Evolutionary conservation across 2,797 vertebrate species (phyloP).

Genomic region (Oreonectes daqikongensis): DNA sequence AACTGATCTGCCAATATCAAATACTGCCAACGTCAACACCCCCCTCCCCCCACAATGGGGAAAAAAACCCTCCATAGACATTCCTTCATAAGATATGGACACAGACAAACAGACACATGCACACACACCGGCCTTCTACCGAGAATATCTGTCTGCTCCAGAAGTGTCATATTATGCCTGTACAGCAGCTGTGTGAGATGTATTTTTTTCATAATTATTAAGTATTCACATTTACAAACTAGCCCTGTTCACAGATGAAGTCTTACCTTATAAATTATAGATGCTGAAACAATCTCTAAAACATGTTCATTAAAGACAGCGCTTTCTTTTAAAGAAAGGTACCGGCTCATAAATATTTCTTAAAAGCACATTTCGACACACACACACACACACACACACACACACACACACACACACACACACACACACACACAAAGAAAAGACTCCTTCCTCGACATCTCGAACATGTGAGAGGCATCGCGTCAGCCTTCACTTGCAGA

Average conservation of each 20-base stretch:
- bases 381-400: constrained; percentile 32
- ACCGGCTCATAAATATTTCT: constrained; percentile 80
- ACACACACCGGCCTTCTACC: constrained; percentile 38
- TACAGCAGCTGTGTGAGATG: constrained; percentile 47
- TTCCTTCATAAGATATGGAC: constrained; percentile 16
- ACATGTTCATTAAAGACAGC: constrained; percentile 82
- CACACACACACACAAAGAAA: constrained; percentile 29
- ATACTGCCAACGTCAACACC: constrained; percentile 47
- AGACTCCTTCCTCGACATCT: constrained; percentile 70
- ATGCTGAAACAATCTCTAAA: constrained; percentile 78
- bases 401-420: too few species aligned
- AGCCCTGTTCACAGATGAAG: constrained; percentile 66
- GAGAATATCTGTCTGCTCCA: constrained; percentile 50
- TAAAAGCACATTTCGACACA: constrained; percentile 75
- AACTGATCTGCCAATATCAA: constrained; percentile 45
- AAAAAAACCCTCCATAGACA: background rate
- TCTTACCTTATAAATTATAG: constrained; percentile 75
- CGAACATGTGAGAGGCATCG: constrained; percentile 62
- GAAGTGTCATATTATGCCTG: constrained; percentile 54
- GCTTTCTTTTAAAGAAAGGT: constrained; percentile 62
- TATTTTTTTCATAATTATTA: constrained; percentile 62
- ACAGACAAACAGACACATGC: constrained; percentile 43
- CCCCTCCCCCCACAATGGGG: constrained; percentile 9
- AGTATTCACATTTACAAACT: constrained; percentile 67
- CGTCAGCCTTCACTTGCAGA: constrained; percentile 76